These are phyloP conservation scores for Cantharis nigra DNA, from an alignment of 2,888 invertebrate species.

Conservation along the genomic window DNA sequence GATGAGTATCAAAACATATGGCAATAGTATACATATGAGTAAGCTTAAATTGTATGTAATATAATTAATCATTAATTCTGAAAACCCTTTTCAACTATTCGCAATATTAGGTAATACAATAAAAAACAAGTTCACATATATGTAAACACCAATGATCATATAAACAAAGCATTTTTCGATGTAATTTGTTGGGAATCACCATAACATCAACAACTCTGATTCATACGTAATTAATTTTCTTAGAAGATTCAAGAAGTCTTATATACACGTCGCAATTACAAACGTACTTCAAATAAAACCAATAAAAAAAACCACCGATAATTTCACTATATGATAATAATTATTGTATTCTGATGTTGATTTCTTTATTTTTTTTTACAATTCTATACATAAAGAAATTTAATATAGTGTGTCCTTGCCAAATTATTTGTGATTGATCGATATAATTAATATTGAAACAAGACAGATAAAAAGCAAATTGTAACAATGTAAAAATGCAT, in stretches of 20 bases:
- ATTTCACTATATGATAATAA: background rate
- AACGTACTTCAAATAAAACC: background rate
- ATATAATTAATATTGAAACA: background rate
- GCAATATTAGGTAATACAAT: background rate
- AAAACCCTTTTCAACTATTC: background rate
- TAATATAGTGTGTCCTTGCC: background rate
- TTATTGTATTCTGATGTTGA: background rate
- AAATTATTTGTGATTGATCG: background rate
- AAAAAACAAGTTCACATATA: background rate
- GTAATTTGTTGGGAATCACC: slow-evolving; percentile 11
- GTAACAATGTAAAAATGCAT: background rate
- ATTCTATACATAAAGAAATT: background rate
- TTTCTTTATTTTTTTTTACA: background rate
- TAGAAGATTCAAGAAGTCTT: slow-evolving; percentile 3
- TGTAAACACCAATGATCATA: slow-evolving; percentile 12
- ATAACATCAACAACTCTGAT: slow-evolving; percentile 9
- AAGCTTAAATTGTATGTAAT: background rate
- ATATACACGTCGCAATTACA: slow-evolving; percentile 11
- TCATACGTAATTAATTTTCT: slow-evolving; percentile 7
- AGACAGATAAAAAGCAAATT: background rate
- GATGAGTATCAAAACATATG: background rate
- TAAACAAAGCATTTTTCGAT: slow-evolving; percentile 18
- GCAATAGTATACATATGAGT: background rate
- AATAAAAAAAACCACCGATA: background rate
- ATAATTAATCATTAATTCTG: background rate